These are phyloP conservation scores for Aradus depressus DNA, from an alignment of 2,888 invertebrate genomes.

Conservation along the genomic window DNA sequence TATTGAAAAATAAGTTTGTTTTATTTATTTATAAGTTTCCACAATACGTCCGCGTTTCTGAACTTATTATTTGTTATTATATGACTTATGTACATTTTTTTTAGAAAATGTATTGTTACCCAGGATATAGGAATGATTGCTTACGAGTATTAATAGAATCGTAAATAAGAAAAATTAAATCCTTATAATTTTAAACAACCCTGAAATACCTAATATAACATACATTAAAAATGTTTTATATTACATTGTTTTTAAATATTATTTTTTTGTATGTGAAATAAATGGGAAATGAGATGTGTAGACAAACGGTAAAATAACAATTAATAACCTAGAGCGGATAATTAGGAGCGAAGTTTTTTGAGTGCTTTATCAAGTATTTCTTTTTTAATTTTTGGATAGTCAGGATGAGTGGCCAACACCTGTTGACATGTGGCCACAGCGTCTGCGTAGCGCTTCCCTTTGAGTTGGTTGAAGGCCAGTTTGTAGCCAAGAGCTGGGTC, in stretches of 20 bases:
- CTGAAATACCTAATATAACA: not conserved
- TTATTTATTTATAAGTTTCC: no score
- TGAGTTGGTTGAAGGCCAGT: constrained; percentile 81
- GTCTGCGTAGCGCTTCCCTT: constrained; percentile 76
- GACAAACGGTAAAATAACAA: no score
- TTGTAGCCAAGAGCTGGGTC: constrained; percentile 85
- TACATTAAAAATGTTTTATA: not conserved
- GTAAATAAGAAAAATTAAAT: no score
- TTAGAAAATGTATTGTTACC: no score
- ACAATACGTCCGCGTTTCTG: no score
- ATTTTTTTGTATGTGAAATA: not conserved
- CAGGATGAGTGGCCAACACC: constrained; percentile 67
- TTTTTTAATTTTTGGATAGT: constrained; percentile 82
- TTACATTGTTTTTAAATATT: not conserved
- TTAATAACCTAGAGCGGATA: not conserved
- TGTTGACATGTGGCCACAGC: constrained; percentile 85
- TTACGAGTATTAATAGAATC: no score
- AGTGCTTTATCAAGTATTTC: constrained; percentile 88
- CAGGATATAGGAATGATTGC: no score
- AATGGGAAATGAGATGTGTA: no score
- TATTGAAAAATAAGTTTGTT: no score
- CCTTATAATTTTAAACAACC: no score
- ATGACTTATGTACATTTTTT: no score
- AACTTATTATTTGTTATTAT: no score
- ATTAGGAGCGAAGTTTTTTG: constrained; percentile 48